Conservation (phyloP, 1,140 invertebrate genomes). For the Calliopsis andreniformis region DNA sequence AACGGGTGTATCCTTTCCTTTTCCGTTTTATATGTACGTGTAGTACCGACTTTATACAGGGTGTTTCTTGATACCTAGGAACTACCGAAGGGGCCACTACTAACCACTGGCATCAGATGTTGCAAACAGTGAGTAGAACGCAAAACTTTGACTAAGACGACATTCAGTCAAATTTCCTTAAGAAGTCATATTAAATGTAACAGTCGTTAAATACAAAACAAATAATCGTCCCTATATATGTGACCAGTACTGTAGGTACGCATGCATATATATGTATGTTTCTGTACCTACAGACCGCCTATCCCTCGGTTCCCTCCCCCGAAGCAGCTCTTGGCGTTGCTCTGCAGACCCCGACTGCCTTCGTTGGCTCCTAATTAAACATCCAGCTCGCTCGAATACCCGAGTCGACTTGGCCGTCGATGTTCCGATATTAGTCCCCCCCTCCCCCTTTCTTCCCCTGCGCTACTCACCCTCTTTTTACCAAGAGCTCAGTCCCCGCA, state of each 20-base stretch:
- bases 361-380: constrained; percentile 81
- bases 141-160: no score
- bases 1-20: constrained; percentile 52
- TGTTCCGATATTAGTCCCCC: constrained; percentile 80
- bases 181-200: constrained; percentile 1
- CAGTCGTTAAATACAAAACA: constrained; percentile 15
- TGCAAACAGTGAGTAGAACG: no score
- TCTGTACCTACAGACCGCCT: constrained; percentile 63
- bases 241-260: neutral
- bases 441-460: constrained; percentile 44
- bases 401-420: constrained; percentile 77
- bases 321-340: constrained; percentile 13
- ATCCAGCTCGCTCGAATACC: constrained; percentile 78
- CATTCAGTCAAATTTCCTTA: no score
- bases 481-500: constrained; percentile 12
- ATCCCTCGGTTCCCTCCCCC: constrained; percentile 46
- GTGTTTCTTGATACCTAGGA: constrained; percentile 13
- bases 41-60: constrained; percentile 26
- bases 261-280: constrained; percentile 24
- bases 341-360: constrained; percentile 50
- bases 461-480: constrained; percentile 46
- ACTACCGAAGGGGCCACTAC: neutral
- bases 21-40: constrained; percentile 20
- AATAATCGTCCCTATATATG: constrained; percentile 1
- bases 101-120: no score